A percentile compares a stretch with the other conserved stretches of the same genome.
phyloP scores from a whole-genome alignment of 2,888 invertebrate genomes.

The Synergus gifuensis region DNA sequence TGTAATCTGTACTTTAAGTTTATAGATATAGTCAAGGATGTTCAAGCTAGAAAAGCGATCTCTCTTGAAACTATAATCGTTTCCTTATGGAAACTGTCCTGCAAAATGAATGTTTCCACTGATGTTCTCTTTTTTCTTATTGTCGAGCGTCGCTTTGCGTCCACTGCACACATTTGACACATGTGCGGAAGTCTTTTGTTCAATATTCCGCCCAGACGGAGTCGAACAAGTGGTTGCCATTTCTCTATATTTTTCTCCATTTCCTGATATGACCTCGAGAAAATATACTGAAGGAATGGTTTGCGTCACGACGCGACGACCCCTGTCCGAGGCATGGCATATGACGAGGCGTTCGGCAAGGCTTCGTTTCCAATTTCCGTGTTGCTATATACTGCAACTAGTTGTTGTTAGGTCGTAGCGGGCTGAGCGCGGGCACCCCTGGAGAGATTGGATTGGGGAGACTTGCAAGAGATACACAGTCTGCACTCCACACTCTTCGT shows the following conservation, averaged over 20 bases:
- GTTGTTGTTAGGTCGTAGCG: not conserved
- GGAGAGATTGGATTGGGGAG: no score
- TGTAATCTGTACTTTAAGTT: no score
- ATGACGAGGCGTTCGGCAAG: not conserved
- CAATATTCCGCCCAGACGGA: not conserved
- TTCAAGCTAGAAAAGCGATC: not conserved
- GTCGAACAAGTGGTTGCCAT: not conserved
- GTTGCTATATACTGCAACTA: not conserved
- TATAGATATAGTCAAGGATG: not conserved
- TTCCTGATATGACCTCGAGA: not conserved
- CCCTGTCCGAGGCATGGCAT: not conserved
- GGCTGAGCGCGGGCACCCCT: not conserved
- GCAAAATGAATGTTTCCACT: not conserved
- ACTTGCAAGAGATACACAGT: no score
- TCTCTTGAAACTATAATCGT: not conserved
- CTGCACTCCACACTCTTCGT: not conserved
- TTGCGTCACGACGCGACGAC: not conserved
- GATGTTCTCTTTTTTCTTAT: not conserved
- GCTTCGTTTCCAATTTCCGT: not conserved
- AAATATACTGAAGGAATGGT: not conserved
- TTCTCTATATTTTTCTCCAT: not conserved
- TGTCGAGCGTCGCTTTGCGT: not conserved
- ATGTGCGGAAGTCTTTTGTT: constrained; percentile 1
- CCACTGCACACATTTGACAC: not conserved
- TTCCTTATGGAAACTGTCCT: not conserved